Evolutionary conservation across 2,113 vertebrate species (phyloP), one percentile per base, ranked within the genome.

Genomic region (Ahaetulla prasina): DNA sequence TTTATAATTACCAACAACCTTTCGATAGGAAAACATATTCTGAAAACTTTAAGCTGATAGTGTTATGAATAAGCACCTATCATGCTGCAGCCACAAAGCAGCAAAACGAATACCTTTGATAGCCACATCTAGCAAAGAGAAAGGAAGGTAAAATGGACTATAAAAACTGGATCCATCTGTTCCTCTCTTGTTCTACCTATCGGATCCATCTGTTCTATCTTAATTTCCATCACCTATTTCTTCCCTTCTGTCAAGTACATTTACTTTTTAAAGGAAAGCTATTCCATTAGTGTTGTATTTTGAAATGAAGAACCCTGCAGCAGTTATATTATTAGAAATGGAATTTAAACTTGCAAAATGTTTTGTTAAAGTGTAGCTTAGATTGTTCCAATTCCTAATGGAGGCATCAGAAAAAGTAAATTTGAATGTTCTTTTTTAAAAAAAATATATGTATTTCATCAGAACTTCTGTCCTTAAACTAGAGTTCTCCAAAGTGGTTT

Each of bases 161-260:
- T 80, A n/a, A 89, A 89, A 55, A 85, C 20, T 89, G 25, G 43
- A 39, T 88, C 85, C 47, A 63, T 91, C 57, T 92, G 91, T 92
- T 88, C n/a, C n/a, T 39, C 68, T 25, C 47, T 88, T 22, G 43
- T 22, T 80, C 74, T 80, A 80, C 74, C 74, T 80, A 80, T 80
- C 35, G 8, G 74, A 80, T 80, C 74, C 74, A 80, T 80, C 74
- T 80, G 74, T 80, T 80, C 74, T 80, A 80, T 12, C 9, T 85
- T 57, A 57, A 57, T 68, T 92, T 88, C 49, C n/a, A 45, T 86
- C 23, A 86, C 90, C 90, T 91, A 86, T 45, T 68, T 25, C 18
- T 68, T 52, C 85, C 91, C 27, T 63, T 91, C n/a, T 88, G 85
- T 87, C 49, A 88, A 88, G 49, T 88, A 22, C 85, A 43, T 49